Evolutionary conservation across 2,888 invertebrate species (phyloP).

Genomic region (Hypsopygia costalis): DNA sequence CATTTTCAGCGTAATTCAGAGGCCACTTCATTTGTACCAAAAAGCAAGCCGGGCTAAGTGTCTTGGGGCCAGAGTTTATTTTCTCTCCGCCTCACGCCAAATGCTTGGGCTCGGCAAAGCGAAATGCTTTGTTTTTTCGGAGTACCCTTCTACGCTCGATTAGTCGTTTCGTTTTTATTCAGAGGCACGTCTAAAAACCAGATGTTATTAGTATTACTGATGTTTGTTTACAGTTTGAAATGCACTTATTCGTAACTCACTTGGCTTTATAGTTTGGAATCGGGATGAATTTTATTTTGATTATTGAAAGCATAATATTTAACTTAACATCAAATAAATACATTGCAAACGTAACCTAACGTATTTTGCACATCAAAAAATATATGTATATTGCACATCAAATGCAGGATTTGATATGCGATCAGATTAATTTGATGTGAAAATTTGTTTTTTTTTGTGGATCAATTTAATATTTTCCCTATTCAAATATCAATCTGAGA

Average conservation of each 20-base stretch:
- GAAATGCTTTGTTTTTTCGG: constrained; percentile 53
- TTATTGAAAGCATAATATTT: too few relatives aligned
- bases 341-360: too few relatives aligned
- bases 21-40: constrained; percentile 52
- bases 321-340: too few relatives aligned
- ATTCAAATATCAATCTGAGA: too few relatives aligned
- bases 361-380: too few relatives aligned
- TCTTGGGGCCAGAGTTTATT: constrained; percentile 53
- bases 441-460: too few relatives aligned
- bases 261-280: too few relatives aligned
- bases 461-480: too few relatives aligned
- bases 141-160: constrained; percentile 44
- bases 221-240: constrained; percentile 7
- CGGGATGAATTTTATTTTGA: too few relatives aligned
- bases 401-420: too few relatives aligned
- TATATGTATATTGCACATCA: too few relatives aligned
- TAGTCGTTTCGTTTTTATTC: constrained; percentile 53
- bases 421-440: too few relatives aligned
- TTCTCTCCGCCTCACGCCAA: constrained; percentile 50
- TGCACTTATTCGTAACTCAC: constrained; percentile 2
- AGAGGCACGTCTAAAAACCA: constrained; percentile 38
- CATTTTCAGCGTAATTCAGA: constrained; percentile 46
- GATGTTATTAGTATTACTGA: constrained; percentile 30
- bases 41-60: constrained; percentile 37
- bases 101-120: constrained; percentile 39